phyloP scores from a whole-genome alignment of 1,140 invertebrate species.

The Micrasema minimum region DNA sequence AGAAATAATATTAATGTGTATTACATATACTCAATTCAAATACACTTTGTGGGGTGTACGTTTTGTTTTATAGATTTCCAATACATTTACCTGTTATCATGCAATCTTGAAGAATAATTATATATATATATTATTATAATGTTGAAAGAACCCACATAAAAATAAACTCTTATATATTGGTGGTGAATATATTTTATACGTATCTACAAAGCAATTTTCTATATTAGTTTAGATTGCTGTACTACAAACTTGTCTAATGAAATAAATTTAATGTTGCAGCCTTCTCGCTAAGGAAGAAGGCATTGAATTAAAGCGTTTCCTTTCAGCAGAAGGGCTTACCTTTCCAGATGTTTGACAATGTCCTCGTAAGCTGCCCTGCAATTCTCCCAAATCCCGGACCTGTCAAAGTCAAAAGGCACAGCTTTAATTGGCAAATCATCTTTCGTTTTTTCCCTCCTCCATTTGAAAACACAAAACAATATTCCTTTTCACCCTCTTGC shows the following conservation, averaged over 20 bases:
- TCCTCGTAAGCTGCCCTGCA: slow-evolving; percentile 92
- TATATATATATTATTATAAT: no score
- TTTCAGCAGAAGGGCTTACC: slow-evolving; percentile 69
- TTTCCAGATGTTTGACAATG: slow-evolving; percentile 92
- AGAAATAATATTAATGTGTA: no score
- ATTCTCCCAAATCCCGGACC: slow-evolving; percentile 93
- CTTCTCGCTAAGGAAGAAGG: neutral
- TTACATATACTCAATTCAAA: no score
- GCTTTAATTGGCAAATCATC: slow-evolving; percentile 54
- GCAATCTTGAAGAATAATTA: no score
- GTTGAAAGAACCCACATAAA: no score
- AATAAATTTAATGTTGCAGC: neutral
- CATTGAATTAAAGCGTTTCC: slow-evolving; percentile 22
- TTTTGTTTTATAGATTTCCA: no score
- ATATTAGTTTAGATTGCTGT: neutral
- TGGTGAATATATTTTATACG: slow-evolving; percentile 25
- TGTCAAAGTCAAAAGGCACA: slow-evolving; percentile 65
- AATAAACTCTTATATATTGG: neutral
- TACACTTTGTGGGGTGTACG: no score
- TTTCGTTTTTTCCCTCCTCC: slow-evolving; percentile 39
- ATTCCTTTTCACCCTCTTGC: slow-evolving; percentile 16
- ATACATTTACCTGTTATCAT: no score
- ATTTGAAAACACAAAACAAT: slow-evolving; percentile 34
- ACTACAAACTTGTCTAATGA: neutral
- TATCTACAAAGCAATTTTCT: slow-evolving; percentile 34